These are phyloP conservation scores for Pseudomyrmex cubaensis DNA, from an alignment of 1,140 invertebrate genomes.

Conservation along the genomic window DNA sequence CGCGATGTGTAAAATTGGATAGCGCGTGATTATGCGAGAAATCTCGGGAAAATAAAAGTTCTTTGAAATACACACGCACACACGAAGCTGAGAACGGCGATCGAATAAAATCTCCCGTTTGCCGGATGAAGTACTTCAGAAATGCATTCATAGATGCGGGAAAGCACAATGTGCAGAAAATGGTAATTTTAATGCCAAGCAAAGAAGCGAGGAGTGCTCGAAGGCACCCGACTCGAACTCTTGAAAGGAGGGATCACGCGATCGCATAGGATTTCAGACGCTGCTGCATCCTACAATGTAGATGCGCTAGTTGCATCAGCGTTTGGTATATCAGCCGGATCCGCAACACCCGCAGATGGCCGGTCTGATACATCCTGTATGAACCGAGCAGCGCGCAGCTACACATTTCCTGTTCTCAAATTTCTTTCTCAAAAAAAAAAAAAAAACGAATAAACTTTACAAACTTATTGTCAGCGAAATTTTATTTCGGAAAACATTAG, in stretches of 20 bases:
- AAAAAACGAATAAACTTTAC: neutral
- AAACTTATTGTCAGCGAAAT: neutral
- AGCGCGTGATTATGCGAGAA: neutral
- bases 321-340: neutral
- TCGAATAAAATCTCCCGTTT: conserved; percentile 1
- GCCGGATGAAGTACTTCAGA: neutral
- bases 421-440: neutral
- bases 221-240: conserved; percentile 44
- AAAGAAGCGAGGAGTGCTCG: conserved; percentile 34
- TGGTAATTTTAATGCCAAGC: conserved; percentile 64
- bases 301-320: conserved; percentile 43
- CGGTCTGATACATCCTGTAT: conserved; percentile 20
- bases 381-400: neutral
- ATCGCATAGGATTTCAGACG: conserved; percentile 68
- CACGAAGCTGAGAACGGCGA: neutral
- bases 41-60: neutral
- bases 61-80: neutral
- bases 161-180: conserved; percentile 51
- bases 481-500: neutral
- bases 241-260: conserved; percentile 68
- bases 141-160: conserved; percentile 2
- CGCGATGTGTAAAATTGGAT: neutral
- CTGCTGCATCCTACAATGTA: conserved; percentile 51
- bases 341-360: conserved; percentile 32
- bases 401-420: neutral